phyloP scores from a whole-genome alignment of 2,888 invertebrate species.

The Muscina levida region DNA sequence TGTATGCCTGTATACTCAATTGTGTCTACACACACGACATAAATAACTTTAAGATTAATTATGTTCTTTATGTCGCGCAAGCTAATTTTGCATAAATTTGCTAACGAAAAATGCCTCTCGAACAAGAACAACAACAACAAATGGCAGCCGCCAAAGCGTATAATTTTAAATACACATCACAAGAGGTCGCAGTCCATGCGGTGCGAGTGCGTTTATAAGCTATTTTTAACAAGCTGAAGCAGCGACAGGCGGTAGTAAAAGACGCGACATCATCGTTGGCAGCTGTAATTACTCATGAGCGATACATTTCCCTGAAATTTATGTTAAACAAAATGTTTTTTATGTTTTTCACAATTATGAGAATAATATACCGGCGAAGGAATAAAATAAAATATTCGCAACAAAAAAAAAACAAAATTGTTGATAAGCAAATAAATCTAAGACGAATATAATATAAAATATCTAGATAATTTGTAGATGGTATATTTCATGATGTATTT shows the following conservation, averaged over 20 bases:
- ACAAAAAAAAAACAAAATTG: slow-evolving; percentile 18
- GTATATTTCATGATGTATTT: too few relatives aligned
- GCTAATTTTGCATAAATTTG: slow-evolving; percentile 54
- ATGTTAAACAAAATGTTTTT: background rate
- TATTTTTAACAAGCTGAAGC: slow-evolving; percentile 42
- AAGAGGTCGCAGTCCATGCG: slow-evolving; percentile 31
- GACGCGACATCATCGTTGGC: slow-evolving; percentile 3
- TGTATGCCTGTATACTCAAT: too few relatives aligned
- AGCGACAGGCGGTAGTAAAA: background rate
- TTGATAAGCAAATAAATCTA: background rate
- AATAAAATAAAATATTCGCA: too few relatives aligned
- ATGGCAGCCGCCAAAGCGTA: slow-evolving; percentile 54
- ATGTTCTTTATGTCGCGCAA: slow-evolving; percentile 14
- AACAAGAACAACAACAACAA: slow-evolving; percentile 28
- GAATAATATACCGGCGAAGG: too few relatives aligned
- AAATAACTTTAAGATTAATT: slow-evolving; percentile 22
- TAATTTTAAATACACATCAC: slow-evolving; percentile 51
- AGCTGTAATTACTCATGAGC: slow-evolving; percentile 33
- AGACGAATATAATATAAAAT: too few relatives aligned
- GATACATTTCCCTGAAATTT: background rate
- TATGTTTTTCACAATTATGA: background rate
- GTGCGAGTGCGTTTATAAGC: slow-evolving; percentile 39
- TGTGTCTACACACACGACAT: too few relatives aligned
- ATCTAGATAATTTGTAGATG: too few relatives aligned
- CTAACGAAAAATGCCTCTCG: slow-evolving; percentile 36